Evolutionary conservation across 2,113 vertebrate genomes (phyloP).

Genomic region (Neofelis nebulosa): DNA sequence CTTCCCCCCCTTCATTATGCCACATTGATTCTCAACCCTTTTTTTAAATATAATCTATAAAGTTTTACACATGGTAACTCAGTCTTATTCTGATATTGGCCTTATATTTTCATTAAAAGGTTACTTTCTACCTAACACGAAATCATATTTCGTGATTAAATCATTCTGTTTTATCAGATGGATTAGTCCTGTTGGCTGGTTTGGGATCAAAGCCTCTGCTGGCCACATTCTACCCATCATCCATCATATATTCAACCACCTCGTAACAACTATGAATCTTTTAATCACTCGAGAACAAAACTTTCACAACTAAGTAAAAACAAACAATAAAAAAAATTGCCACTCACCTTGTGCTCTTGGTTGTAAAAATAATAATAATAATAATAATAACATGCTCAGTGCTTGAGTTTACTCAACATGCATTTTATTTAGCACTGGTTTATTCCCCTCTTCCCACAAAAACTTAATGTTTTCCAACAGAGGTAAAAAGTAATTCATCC

Average conservation of each 20-base stretch:
- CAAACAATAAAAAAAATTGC: not conserved
- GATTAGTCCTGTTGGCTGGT: not conserved
- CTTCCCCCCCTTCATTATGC: not conserved
- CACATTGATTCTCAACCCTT: not conserved
- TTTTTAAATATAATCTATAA: not conserved
- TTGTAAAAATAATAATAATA: not conserved
- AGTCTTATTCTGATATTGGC: not conserved
- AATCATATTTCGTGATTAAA: not conserved
- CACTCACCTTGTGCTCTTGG: accelerated
- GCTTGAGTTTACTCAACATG: not conserved
- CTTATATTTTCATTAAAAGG: not conserved
- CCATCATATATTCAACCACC: not conserved
- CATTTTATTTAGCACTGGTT: not conserved
- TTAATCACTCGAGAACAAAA: not conserved
- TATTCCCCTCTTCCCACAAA: not conserved
- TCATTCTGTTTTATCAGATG: not conserved
- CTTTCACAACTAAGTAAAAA: not conserved
- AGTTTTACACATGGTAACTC: not conserved
- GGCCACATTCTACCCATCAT: not conserved
- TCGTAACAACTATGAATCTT: not conserved
- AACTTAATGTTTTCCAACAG: not conserved
- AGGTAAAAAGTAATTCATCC: not conserved
- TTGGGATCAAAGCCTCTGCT: not conserved
- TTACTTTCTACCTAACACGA: not conserved
- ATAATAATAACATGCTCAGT: not conserved